These are phyloP conservation scores for Irena cyanogastra DNA, from an alignment of 2,113 vertebrate species.

Conservation along the genomic window DNA sequence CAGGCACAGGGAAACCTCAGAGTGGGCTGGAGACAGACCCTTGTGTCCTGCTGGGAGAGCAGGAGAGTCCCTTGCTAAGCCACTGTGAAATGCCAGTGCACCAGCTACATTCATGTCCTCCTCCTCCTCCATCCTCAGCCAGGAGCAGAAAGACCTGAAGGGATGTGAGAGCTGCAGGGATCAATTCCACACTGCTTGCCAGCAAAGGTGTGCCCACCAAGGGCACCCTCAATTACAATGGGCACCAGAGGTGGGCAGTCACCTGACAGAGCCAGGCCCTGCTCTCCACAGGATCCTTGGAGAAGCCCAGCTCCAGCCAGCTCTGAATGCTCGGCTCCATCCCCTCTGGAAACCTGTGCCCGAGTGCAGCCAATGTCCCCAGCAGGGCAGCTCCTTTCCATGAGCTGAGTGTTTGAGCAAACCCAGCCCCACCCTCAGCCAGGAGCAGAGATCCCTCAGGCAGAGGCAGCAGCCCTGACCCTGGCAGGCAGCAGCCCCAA, in stretches of 20 bases:
- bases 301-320: background rate
- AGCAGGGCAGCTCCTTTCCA: accelerated
- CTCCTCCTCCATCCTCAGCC: background rate
- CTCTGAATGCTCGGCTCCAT: background rate
- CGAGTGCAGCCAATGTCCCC: accelerated
- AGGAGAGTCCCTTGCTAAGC: background rate
- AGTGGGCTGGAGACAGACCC: background rate
- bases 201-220: too few species aligned
- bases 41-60: background rate
- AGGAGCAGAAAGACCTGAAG: background rate
- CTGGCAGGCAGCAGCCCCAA: background rate
- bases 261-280: background rate
- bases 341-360: too few species aligned
- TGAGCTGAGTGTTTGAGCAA: background rate
- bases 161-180: background rate
- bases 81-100: accelerated
- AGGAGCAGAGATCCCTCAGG: background rate
- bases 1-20: background rate
- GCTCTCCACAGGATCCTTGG: background rate
- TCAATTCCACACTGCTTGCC: background rate
- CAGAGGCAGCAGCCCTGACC: background rate
- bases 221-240: accelerated
- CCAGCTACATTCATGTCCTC: background rate
- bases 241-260: background rate
- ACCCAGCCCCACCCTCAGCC: background rate